Evolutionary conservation across 2,888 invertebrate species (phyloP), one percentile per base, ranked within the genome.

Genomic region (Lepidocyrtinus sp.): DNA sequence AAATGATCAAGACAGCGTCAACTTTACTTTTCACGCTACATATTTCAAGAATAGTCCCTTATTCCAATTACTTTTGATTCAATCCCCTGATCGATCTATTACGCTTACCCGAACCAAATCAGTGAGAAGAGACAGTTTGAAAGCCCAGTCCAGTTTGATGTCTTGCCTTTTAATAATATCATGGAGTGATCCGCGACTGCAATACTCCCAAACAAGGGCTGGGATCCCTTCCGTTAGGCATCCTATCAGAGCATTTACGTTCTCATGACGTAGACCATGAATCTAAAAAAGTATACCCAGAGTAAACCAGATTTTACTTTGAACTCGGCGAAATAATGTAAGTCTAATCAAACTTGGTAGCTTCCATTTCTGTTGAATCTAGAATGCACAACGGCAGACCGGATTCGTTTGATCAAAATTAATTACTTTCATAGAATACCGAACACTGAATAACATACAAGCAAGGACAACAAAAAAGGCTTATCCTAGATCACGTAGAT

Each of bases 71-170:
- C n/a, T n/a, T n/a, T n/a, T n/a, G n/a, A n/a, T n/a, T n/a, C n/a
- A n/a, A n/a, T n/a, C n/a, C n/a, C n/a, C n/a, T n/a, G n/a, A n/a
- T n/a, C n/a, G 24, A 15, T 12, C 22, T 73, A 90, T 90, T 89
- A 94, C 94, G n/a, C n/a, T n/a, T n/a, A n/a, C n/a, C 89, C 95
- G 91, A 86, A 97, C 96, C 82, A 98, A 91, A 90, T 98, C 98
- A 9, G 97, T 97, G 68, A 98, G 92, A 84, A 98, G 91, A 55
- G 97, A 97, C 77, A 97, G 91, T 78, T 97, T 94, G 90, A 98
- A 98, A 74, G 96, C 95, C 97, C 97, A 97, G 90, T 98, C 98
- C 87, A 97, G 91, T 89, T 95, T 94, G 88, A 96, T 95, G 89
- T 96, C 96, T 88, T 95, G 95, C 89, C 95, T 95, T 87, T 94